Base-by-base conservation (phyloP, 2,113 vertebrate species). In the Aegypius monachus region DNA sequence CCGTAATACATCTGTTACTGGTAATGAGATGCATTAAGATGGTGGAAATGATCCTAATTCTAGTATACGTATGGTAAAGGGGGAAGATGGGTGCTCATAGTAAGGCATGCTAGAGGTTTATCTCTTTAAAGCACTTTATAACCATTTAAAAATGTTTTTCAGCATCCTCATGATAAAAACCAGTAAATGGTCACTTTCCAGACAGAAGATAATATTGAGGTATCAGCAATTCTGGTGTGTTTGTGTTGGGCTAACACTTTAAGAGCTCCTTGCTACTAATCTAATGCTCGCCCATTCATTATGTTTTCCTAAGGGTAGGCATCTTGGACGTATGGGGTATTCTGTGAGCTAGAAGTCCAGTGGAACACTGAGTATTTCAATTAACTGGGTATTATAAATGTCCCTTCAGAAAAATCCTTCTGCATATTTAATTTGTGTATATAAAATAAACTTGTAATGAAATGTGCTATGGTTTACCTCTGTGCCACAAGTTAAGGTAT, bases 281-380 rank as follows among this genome's bases (percentile, higher is more conserved):
- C 11, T 85, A 17, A 56, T 26, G 21, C 6, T 88, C 42, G 31
- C 13, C 50, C 13, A 27, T 71, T 29, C 3, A 0, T 53, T 45
- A 16, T 8, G 5, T 31, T 87, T 68, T 87, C 20, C 6, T 55
- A 22, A 15, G 12, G 34, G 7, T 25, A 21, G 34, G 6, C 6
- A 22, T 21, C n/a, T 56, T 55, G 20, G 26, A 34, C 1, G 3
- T 11, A 23, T 0, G 4, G 7, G 19, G 2, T 52, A 17, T 40
- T 63, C 15, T 56, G 5, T 52, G 77, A 72, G 21, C 42, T 79
- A 32, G 11, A 93, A 77, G 16, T 45, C 36, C 45, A 72, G 11
- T 27, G 13, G 13, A 65, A 25, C 4, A 9, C 1, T 16, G 16
- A 34, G 8, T 59, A 11, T 36, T 88, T 81, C 13, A 47, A 15